These are phyloP conservation scores for Drosophila paranaensis DNA, from an alignment of 2,888 invertebrate species.

Conservation along the genomic window DNA sequence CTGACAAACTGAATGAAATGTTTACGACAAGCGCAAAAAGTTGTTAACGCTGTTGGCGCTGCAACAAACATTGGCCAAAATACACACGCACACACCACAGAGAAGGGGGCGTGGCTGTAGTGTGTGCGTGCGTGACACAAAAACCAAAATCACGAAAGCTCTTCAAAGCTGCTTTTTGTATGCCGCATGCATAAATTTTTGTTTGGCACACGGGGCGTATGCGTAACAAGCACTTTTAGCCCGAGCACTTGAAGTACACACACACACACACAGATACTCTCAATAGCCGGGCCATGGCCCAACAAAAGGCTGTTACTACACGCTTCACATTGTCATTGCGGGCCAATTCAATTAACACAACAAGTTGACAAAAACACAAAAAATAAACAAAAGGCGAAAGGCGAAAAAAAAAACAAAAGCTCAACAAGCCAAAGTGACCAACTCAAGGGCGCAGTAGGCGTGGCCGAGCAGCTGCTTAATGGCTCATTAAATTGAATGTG, in stretches of 20 bases:
- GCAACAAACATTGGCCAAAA: constrained; percentile 29
- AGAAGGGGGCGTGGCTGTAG: constrained; percentile 34
- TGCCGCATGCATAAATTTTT: constrained; percentile 54
- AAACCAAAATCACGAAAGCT: constrained; percentile 53
- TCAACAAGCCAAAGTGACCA: constrained; percentile 41
- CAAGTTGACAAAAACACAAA: constrained; percentile 41
- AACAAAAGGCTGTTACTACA: constrained; percentile 44
- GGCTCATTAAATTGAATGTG: constrained; percentile 72
- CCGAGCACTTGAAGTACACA: constrained; percentile 49
- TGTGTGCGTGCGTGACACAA: constrained; percentile 38
- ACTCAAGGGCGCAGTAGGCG: constrained; percentile 21
- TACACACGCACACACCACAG: constrained; percentile 7
- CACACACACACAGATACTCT: constrained; percentile 12
- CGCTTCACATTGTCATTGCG: constrained; percentile 50
- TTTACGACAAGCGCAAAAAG: constrained; percentile 56
- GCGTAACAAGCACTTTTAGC: constrained; percentile 62
- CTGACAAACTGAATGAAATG: constrained; percentile 60
- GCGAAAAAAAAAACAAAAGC: constrained; percentile 1
- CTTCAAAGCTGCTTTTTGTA: constrained; percentile 44
- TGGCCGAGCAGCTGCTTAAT: constrained; percentile 47
- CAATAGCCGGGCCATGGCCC: constrained; percentile 41
- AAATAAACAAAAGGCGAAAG: constrained; percentile 14
- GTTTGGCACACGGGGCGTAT: constrained; percentile 70
- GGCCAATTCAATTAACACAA: constrained; percentile 73
- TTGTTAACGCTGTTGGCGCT: constrained; percentile 43